These are phyloP conservation scores for Catharus bicknelli DNA, from an alignment of 2,113 vertebrate species.

Conservation along the genomic window DNA sequence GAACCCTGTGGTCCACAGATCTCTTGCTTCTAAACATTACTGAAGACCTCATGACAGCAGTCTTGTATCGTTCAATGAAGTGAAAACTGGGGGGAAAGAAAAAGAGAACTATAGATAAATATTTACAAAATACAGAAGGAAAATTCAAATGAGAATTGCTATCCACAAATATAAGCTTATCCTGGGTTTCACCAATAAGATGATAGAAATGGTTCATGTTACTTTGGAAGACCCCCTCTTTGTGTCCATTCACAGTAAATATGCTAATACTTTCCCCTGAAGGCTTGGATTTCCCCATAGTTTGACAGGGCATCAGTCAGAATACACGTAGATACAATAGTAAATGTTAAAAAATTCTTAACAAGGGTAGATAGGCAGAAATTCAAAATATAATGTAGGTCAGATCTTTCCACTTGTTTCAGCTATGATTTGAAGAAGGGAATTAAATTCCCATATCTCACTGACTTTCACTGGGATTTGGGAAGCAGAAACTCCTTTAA, in stretches of 20 bases:
- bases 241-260: neutral
- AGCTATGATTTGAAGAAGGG: neutral
- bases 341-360: neutral
- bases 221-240: neutral
- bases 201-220: neutral
- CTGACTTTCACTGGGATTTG: slow-evolving; percentile 15
- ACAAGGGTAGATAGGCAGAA: neutral
- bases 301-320: neutral
- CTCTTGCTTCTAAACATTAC: neutral
- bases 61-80: neutral
- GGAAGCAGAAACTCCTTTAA: neutral
- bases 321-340: neutral
- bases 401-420: neutral
- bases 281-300: neutral
- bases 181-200: neutral
- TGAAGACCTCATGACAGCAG: neutral
- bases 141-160: neutral
- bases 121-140: neutral
- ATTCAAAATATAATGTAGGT: slow-evolving; percentile 6
- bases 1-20: neutral
- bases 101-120: neutral
- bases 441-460: slow-evolving; percentile 31
- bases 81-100: neutral
- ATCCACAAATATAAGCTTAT: neutral
- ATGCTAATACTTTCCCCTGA: neutral